These are phyloP conservation scores for Clunio marinus DNA, from an alignment of 2,888 invertebrate species.

Conservation along the genomic window DNA sequence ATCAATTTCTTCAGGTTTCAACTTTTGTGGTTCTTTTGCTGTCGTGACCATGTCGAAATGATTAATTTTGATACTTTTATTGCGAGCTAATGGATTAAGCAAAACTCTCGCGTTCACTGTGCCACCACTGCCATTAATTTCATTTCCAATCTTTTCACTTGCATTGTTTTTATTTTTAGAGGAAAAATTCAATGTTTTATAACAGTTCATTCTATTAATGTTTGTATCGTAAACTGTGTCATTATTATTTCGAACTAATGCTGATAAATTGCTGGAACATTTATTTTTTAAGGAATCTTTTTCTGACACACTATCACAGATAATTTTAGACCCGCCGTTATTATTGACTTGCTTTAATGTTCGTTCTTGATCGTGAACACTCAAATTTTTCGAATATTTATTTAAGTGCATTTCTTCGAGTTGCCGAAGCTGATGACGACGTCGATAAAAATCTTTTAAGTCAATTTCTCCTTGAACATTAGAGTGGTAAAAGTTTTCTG, in stretches of 20 bases:
- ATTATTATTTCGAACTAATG: not conserved
- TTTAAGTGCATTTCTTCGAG: not conserved
- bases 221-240: not conserved
- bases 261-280: constrained; percentile 5
- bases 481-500: not conserved
- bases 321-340: too few species aligned
- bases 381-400: not conserved
- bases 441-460: constrained; percentile 1
- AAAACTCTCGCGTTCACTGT: not conserved
- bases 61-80: constrained; percentile 31
- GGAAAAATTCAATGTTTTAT: constrained; percentile 26
- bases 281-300: not conserved
- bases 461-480: not conserved
- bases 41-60: constrained; percentile 15
- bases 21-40: not conserved
- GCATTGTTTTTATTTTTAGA: not conserved
- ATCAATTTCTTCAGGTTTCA: constrained; percentile 9
- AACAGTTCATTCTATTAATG: constrained; percentile 34
- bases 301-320: constrained; percentile 8
- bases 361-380: not conserved
- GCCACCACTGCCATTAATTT: constrained; percentile 5
- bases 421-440: not conserved
- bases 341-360: not conserved
- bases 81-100: constrained; percentile 11
- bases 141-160: not conserved